A percentile compares a stretch with the other conserved stretches of the same genome.
Conservation (phyloP, 2,113 vertebrate genomes). For the Epinephelus moara region DNA sequence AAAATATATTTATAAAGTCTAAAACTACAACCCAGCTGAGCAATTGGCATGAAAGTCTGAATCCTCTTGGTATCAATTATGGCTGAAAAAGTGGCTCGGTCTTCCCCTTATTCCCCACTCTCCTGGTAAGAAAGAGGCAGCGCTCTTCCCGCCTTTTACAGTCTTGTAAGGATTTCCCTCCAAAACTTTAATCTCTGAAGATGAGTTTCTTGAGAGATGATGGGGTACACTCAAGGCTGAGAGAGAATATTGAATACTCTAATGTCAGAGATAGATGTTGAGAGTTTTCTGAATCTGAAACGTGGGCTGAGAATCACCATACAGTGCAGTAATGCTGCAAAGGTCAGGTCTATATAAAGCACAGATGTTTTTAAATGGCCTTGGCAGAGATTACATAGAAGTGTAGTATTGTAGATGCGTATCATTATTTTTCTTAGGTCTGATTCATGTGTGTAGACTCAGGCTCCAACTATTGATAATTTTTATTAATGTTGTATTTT, state of each 20-base stretch:
- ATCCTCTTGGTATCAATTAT: slow-evolving; percentile 76
- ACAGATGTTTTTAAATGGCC: neutral
- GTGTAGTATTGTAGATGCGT: neutral
- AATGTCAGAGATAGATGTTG: slow-evolving; percentile 41
- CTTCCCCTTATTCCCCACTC: slow-evolving; percentile 26
- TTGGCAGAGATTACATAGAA: neutral
- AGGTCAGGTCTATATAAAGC: neutral
- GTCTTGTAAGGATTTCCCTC: slow-evolving; percentile 48
- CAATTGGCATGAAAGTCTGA: slow-evolving; percentile 54
- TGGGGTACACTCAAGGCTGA: slow-evolving; percentile 9
- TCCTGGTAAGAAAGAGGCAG: slow-evolving; percentile 36
- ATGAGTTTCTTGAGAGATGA: slow-evolving; percentile 22
- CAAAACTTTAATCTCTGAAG: slow-evolving; percentile 48
- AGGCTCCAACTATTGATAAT: neutral
- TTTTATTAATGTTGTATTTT: neutral
- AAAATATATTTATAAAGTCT: slow-evolving; percentile 44
- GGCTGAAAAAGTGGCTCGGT: slow-evolving; percentile 46
- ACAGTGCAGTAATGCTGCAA: slow-evolving; percentile 1
- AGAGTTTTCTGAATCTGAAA: slow-evolving; percentile 18
- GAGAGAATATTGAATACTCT: slow-evolving; percentile 46
- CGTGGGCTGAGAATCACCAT: neutral
- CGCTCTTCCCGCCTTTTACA: slow-evolving; percentile 28
- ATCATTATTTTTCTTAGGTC: neutral
- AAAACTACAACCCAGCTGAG: slow-evolving; percentile 54
- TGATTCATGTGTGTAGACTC: neutral